phyloP scores from a whole-genome alignment of 2,113 vertebrate species.

The Xenopus laevis region DNA sequence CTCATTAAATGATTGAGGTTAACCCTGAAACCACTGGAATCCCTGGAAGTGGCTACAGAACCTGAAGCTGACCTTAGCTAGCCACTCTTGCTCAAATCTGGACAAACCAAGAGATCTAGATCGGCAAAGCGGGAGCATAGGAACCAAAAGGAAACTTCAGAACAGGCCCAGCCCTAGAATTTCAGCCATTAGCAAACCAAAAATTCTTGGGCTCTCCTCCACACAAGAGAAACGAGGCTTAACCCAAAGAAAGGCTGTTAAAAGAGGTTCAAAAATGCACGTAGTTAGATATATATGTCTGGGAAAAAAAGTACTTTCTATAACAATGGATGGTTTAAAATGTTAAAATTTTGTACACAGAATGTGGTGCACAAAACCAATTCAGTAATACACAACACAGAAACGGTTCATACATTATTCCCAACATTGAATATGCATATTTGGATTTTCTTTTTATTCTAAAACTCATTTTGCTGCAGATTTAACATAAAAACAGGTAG shows the following conservation, averaged over 20 bases:
- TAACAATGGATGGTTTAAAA: conserved; percentile 45
- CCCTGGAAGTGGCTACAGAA: conserved; percentile 68
- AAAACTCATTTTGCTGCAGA: too few species aligned
- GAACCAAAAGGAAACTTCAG: conserved; percentile 92
- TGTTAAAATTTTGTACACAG: conserved; percentile 25
- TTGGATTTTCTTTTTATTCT: too few species aligned
- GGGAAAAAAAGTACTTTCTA: conserved; percentile 55
- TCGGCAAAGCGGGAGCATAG: conserved; percentile 89
- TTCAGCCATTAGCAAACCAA: conserved; percentile 63
- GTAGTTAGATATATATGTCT: conserved; percentile 64
- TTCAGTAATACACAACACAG: not conserved
- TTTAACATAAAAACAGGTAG: too few species aligned
- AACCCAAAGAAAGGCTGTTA: conserved; percentile 76
- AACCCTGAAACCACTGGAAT: conserved; percentile 60
- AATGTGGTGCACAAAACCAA: conserved; percentile 7
- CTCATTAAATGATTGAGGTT: conserved; percentile 40
- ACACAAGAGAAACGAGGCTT: conserved; percentile 75
- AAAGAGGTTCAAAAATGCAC: conserved; percentile 70
- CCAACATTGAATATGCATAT: not conserved
- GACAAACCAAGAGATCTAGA: conserved; percentile 92
- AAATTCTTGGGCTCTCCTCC: conserved; percentile 66
- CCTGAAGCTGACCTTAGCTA: conserved; percentile 95
- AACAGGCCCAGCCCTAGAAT: conserved; percentile 78
- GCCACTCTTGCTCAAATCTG: conserved; percentile 80
- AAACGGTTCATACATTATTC: not conserved